These are phyloP conservation scores for Steinernema hermaphroditum DNA, from an alignment of 2,888 invertebrate species.

Conservation along the genomic window DNA sequence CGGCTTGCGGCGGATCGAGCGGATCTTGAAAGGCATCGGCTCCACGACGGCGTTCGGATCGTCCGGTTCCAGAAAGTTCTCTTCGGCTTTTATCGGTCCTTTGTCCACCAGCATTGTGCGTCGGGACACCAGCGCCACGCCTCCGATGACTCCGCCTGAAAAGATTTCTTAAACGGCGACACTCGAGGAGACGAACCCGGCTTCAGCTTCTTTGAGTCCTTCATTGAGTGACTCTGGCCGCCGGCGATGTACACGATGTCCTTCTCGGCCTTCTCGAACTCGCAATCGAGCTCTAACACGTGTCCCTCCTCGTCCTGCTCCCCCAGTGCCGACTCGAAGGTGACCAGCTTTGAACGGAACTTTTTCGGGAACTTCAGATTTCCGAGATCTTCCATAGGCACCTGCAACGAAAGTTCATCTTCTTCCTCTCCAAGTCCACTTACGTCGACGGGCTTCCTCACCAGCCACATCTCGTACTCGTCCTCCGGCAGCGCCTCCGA, in stretches of 20 bases:
- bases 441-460: slow-evolving; percentile 23
- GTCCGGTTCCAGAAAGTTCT: slow-evolving; percentile 23
- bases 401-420: neutral
- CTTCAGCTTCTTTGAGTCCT: slow-evolving; percentile 5
- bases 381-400: slow-evolving; percentile 9
- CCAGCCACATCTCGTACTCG: slow-evolving; percentile 21
- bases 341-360: neutral
- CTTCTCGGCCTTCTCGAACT: slow-evolving; percentile 27
- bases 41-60: neutral
- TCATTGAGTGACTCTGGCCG: neutral
- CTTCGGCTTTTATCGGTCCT: slow-evolving; percentile 18
- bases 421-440: neutral
- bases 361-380: slow-evolving; percentile 19
- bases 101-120: neutral
- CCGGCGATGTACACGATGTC: neutral
- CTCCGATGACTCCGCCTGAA: slow-evolving; percentile 18
- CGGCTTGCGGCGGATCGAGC: slow-evolving; percentile 4
- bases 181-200: no score
- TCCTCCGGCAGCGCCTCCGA: slow-evolving; percentile 2
- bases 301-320: slow-evolving; percentile 21
- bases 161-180: no score
- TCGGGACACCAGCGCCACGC: slow-evolving; percentile 1
- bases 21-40: slow-evolving; percentile 25
- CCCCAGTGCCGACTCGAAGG: slow-evolving; percentile 8
- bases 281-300: slow-evolving; percentile 4